Conservation (phyloP, 2,888 invertebrate genomes). For the Cyaniris semiargus region DNA sequence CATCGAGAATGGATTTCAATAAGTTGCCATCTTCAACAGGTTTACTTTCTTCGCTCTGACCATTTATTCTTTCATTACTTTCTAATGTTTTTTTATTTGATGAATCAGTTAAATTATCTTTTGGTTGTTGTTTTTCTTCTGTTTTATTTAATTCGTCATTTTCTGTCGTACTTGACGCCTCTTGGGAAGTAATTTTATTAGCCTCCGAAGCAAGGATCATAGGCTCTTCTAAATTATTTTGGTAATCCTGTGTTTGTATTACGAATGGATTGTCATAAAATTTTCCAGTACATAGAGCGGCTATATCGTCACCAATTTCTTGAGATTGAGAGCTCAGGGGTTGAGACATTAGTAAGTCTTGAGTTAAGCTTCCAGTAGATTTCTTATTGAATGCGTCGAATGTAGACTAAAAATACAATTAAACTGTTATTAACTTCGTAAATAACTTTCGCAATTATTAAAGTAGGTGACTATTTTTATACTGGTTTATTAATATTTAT, state of each 20-base stretch:
- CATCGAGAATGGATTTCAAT: constrained; percentile 64
- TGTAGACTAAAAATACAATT: constrained; percentile 50
- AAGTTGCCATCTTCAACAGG: constrained; percentile 38
- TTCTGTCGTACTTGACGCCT: not conserved
- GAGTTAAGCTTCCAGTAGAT: constrained; percentile 78
- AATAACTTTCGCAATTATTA: too few species aligned
- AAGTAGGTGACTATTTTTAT: too few species aligned
- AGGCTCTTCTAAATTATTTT: not conserved
- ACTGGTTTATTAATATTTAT: too few species aligned
- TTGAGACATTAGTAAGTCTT: constrained; percentile 67
- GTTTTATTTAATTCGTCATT: constrained; percentile 9
- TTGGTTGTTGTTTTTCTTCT: not conserved
- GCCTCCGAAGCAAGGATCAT: not conserved
- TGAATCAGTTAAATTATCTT: not conserved
- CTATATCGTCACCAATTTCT: constrained; percentile 71
- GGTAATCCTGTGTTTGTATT: constrained; percentile 45
- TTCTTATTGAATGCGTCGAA: constrained; percentile 78
- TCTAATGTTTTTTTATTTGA: constrained; percentile 29
- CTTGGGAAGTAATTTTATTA: not conserved
- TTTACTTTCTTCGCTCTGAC: constrained; percentile 39
- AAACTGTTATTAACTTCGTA: not conserved
- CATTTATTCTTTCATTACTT: constrained; percentile 32
- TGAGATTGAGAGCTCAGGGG: constrained; percentile 57
- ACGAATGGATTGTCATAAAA: constrained; percentile 74
- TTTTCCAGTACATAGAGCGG: constrained; percentile 80